A percentile compares a stretch with the other conserved stretches of the same genome.
Evolutionary conservation across 2,888 invertebrate species (phyloP).

Genomic region (Mimachlamys varia): DNA sequence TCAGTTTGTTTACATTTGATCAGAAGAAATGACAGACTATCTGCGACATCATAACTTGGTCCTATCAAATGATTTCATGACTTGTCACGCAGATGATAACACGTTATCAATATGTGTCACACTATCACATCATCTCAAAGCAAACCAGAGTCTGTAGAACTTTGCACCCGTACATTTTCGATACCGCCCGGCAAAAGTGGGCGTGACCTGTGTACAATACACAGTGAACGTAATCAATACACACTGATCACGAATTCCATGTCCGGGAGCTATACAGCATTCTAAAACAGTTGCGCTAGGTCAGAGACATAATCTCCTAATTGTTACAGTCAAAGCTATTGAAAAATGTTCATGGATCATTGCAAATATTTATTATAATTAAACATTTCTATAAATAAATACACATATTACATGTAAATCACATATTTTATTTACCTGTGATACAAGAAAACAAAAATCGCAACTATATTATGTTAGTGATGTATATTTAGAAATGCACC

Average conservation of each 20-base stretch:
- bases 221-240: not conserved
- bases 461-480: too few species aligned
- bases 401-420: too few species aligned
- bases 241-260: not conserved
- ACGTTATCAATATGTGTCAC: not conserved
- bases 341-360: not conserved
- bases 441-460: too few species aligned
- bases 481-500: too few species aligned
- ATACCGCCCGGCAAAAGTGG: conserved; percentile 10
- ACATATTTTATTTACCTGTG: too few species aligned
- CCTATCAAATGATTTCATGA: not conserved
- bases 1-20: conserved; percentile 31
- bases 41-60: not conserved
- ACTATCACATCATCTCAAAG: not conserved
- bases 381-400: too few species aligned
- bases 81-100: not conserved
- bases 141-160: not conserved
- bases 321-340: not conserved
- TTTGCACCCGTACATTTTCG: not conserved
- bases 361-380: not conserved
- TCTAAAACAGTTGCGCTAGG: not conserved
- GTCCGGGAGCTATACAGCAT: not conserved
- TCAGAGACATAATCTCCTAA: not conserved
- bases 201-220: conserved; percentile 6
- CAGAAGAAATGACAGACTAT: not conserved